phyloP scores from a whole-genome alignment of 2,113 vertebrate genomes.

The Cavia aperea region DNA sequence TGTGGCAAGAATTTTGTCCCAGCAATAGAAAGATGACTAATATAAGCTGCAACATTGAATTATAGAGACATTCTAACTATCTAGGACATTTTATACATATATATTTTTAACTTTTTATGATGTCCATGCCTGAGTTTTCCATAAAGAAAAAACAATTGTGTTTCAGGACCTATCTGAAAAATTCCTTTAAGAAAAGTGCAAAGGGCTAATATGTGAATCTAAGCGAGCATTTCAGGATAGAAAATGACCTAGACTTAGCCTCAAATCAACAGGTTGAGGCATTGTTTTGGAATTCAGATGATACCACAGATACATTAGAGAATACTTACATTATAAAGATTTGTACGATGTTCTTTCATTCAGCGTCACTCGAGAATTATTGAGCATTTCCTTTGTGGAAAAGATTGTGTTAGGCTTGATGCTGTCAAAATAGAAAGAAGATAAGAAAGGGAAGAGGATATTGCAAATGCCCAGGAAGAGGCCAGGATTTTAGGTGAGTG shows the following conservation, averaged over 20 bases:
- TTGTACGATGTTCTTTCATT: not conserved
- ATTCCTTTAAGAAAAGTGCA: not conserved
- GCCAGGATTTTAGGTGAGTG: not conserved
- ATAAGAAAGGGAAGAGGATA: fast-evolving
- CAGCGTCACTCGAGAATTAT: not conserved
- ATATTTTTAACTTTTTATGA: not conserved
- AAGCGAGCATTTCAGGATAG: not conserved
- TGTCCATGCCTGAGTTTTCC: not conserved
- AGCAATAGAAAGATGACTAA: not conserved
- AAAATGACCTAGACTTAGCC: not conserved
- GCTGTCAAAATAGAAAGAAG: not conserved
- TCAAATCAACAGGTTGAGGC: not conserved
- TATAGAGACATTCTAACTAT: not conserved
- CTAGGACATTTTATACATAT: not conserved
- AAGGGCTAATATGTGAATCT: not conserved
- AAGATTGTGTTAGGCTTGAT: not conserved
- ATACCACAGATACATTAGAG: not conserved
- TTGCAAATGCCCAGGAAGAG: not conserved
- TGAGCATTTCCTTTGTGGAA: not conserved
- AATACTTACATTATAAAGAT: not conserved
- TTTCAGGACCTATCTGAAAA: constrained; percentile 6
- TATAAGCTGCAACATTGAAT: not conserved
- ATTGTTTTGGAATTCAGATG: not conserved
- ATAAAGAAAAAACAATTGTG: constrained; percentile 1
- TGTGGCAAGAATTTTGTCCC: not conserved